Base-by-base conservation (phyloP, 2,888 invertebrate species). In the Tipula lateralis region DNA sequence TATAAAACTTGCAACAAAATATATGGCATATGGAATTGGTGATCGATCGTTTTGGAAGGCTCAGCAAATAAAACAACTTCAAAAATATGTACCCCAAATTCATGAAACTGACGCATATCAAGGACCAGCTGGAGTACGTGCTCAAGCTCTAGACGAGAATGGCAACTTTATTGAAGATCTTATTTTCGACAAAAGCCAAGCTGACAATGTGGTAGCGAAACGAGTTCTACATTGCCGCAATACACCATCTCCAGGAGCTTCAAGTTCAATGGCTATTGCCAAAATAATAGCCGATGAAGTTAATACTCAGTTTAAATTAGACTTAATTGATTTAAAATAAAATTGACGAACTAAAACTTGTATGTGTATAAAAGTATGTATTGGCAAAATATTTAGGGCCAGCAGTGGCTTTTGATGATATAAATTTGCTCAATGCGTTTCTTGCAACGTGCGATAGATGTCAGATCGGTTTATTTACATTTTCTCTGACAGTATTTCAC, bases 211-310 rank as follows among this genome's bases (percentile, higher is more conserved):
- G 0, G 91, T 97, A 16, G 94, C 95, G 0, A 92, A 93, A 85
- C 92, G 96, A 87, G 94, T 99, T 83, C 90, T 99, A 44, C 99
- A 99, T 89, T 97, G 99, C 87, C 93, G 99, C 84, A 99, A 99
- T 91, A 98, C 98, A 0, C 99, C 99, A 0, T 98, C 98, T 0
- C 99, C 99, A 0, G 99, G 96, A 0, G 99, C 99, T 0, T 99
- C 99, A 0, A 98, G 98, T 85, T 97, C 97, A 4, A 91, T 99
- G 87, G 96, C 99, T 32, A 99, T 99, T 86, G 98, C 98, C 0
- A 94, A 95, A 91, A 96, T 97, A 94, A 95, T 99, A 86, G 95
- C 95, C 0, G 95, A 97, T 87, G 96, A 96, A 92, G 93, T 97
- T 86, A 92, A 95, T 85, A 84, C 86, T 12, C 89, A 90, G 86